These are phyloP conservation scores for Dynastes maya DNA, from an alignment of 2,888 invertebrate genomes.

Conservation along the genomic window DNA sequence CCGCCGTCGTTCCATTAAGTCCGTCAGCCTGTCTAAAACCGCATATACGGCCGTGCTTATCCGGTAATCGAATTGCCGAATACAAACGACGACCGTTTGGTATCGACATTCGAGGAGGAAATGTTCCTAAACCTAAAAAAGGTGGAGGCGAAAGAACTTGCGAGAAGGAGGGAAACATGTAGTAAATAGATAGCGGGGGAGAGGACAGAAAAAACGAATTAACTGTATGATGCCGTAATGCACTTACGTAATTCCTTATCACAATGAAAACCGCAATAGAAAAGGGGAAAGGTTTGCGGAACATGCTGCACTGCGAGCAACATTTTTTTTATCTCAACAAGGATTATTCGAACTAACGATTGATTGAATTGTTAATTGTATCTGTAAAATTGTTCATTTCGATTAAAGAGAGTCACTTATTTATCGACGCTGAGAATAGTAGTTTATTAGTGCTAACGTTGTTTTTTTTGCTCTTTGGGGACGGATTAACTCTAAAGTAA, in stretches of 20 bases:
- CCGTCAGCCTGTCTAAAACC: slow-evolving; percentile 26
- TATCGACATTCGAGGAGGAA: slow-evolving; percentile 38
- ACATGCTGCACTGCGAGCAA: too few relatives aligned
- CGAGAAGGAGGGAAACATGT: not conserved
- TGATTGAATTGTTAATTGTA: too few relatives aligned
- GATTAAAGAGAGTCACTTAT: too few relatives aligned
- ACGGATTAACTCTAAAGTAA: too few relatives aligned
- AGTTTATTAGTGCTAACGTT: too few relatives aligned
- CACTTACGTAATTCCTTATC: slow-evolving; percentile 30
- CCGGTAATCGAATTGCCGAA: slow-evolving; percentile 40
- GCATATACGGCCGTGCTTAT: slow-evolving; percentile 35
- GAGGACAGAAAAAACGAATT: slow-evolving; percentile 20
- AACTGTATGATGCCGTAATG: slow-evolving; percentile 19
- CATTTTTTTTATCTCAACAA: too few relatives aligned
- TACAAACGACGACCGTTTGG: slow-evolving; percentile 37
- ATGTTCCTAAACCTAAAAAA: not conserved
- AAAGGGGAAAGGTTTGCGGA: slow-evolving; percentile 5
- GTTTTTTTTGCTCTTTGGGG: too few relatives aligned
- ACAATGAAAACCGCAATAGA: not conserved
- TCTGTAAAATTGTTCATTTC: too few relatives aligned
- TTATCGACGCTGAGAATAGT: too few relatives aligned
- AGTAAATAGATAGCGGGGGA: slow-evolving; percentile 2
- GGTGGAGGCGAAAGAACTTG: not conserved
- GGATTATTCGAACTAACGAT: too few relatives aligned
- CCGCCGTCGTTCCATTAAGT: slow-evolving; percentile 38